Base-by-base conservation (phyloP, 37 sponge, comb jelly and placozoan species). In the Bolinopsis microptera region DNA sequence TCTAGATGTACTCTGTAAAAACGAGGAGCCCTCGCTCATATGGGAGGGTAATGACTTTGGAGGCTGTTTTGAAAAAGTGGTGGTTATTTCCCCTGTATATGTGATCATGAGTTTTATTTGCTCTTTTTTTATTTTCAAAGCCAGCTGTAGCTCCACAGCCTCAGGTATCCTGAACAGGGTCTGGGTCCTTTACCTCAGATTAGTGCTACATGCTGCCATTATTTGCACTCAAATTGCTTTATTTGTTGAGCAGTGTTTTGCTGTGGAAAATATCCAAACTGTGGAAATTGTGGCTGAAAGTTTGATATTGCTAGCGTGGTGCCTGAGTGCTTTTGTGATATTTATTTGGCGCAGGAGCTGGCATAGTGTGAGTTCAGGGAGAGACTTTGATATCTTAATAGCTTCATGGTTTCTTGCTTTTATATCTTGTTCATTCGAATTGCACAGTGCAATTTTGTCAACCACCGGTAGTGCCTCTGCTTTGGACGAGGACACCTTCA, bases 341-440 rank as follows among this genome's bases (percentile, higher is more conserved):
- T 24, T 86, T n/a, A 41, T 86, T 0, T 86, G 90, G 40, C 25
- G 48, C 30, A 86, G 35, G 13, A 25, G 61, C 21, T 39, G 90
- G 90, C 30, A 41, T 40, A 40, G 27, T 38, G 21, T 38, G 61
- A 86, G 1, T 16, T n/a, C 22, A 36, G 90, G 90, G 1, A 39
- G 90, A 24, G 90, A 86, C 61, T 39, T 41, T 38, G 35, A 86
- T 86, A n/a, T 86, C 0, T n/a, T 86, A 18, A 86, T 36, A 41
- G 0, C 36, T 39, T 86, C 90, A 23, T 86, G 90, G 90, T 35
- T n/a, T 40, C 5, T 86, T 1, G 90, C 39, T 3, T 27, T 86
- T 8, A 38, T 86, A 3, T 41, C 90, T 22, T 30, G 61, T 18
- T 86, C 30, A n/a, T 86, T 86, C 39, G 90, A 86, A 41, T 34